Evolutionary conservation across 2,113 vertebrate species (phyloP).

Genomic region (Sinocyclocheilus anshuiensis): DNA sequence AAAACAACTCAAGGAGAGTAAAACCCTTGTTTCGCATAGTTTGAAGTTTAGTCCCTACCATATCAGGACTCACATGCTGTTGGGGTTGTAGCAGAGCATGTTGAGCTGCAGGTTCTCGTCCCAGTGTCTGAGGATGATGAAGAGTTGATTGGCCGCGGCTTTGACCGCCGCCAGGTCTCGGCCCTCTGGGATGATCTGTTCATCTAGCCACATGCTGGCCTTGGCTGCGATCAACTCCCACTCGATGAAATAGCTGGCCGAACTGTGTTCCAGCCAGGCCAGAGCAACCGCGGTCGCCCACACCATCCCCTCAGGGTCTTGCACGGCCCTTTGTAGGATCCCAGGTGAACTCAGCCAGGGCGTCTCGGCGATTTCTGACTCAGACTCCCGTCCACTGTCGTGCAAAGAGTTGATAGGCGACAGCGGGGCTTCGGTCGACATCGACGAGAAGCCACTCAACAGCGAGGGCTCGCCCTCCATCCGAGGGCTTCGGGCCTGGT

Average conservation of each 20-base stretch:
- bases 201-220: constrained; percentile 86
- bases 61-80: constrained; percentile 75
- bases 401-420: constrained; percentile 19
- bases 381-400: constrained; percentile 51
- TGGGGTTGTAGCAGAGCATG: constrained; percentile 94
- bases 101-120: constrained; percentile 94
- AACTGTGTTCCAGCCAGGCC: constrained; percentile 96
- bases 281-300: constrained; percentile 93
- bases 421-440: constrained; percentile 58
- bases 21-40: not conserved
- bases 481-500: constrained; percentile 54
- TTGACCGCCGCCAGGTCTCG: constrained; percentile 78
- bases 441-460: constrained; percentile 55
- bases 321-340: constrained; percentile 59
- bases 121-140: constrained; percentile 96
- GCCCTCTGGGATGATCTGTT: constrained; percentile 83
- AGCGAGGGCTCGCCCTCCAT: constrained; percentile 56
- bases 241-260: constrained; percentile 88
- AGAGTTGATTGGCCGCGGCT: constrained; percentile 90
- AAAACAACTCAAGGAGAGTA: not conserved
- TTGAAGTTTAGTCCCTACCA: not conserved
- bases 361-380: constrained; percentile 21
- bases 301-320: constrained; percentile 80
- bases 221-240: constrained; percentile 96
- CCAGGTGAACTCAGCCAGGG: constrained; percentile 27